A percentile compares a stretch with the other conserved stretches of the same genome.
These are phyloP conservation scores for Carollia perspicillata DNA, from an alignment of 2,113 vertebrate genomes.

Conservation along the genomic window DNA sequence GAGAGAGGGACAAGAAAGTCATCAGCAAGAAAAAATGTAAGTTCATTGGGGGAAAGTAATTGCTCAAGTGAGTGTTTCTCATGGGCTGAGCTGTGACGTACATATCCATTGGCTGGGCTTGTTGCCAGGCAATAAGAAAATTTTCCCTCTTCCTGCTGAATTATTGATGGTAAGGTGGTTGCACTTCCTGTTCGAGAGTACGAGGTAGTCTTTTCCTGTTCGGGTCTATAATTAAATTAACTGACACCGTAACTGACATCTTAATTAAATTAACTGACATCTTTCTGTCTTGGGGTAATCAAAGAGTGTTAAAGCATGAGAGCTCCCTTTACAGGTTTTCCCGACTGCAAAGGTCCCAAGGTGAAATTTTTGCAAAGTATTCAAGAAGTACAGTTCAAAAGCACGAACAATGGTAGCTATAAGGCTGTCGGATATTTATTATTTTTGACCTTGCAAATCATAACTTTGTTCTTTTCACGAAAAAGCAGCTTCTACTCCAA, in stretches of 20 bases:
- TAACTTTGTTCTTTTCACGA: background rate
- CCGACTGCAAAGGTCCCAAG: background rate
- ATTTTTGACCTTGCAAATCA: background rate
- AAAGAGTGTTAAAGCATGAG: background rate
- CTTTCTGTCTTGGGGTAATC: background rate
- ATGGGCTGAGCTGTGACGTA: background rate
- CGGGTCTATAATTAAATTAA: background rate
- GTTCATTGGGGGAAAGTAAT: background rate
- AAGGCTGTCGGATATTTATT: background rate
- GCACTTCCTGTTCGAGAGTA: background rate
- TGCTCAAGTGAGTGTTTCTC: background rate
- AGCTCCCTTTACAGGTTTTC: background rate
- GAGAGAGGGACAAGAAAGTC: background rate
- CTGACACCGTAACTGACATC: background rate
- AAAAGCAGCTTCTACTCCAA: background rate
- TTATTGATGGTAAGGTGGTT: background rate
- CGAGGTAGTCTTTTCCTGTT: background rate
- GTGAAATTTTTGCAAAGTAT: background rate
- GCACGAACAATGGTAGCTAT: background rate
- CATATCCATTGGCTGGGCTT: background rate
- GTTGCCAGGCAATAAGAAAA: background rate
- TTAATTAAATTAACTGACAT: background rate
- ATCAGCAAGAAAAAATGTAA: background rate
- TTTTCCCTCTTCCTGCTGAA: background rate
- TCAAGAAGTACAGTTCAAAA: background rate